phyloP scores from a whole-genome alignment of 2,113 vertebrate genomes.

The Alouatta palliata region DNA sequence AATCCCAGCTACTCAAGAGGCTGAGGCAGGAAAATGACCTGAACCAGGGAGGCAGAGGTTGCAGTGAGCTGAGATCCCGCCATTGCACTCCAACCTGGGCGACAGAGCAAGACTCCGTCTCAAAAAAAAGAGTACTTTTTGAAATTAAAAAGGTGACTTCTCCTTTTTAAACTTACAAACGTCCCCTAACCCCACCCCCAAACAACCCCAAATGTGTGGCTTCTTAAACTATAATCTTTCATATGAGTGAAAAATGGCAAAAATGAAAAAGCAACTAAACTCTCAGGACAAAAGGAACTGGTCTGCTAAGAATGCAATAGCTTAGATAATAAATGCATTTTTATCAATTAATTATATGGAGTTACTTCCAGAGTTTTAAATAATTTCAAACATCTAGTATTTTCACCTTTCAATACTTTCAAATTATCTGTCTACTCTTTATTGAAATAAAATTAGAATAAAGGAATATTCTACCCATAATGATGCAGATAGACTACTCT shows the following conservation, averaged over 20 bases:
- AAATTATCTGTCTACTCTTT: background rate
- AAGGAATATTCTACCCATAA: constrained; percentile 51
- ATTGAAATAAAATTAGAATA: constrained; percentile 46
- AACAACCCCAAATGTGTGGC: background rate
- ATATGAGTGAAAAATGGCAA: background rate
- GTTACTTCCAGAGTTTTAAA: constrained; percentile 24
- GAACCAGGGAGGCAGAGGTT: too few relatives aligned
- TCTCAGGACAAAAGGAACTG: constrained; percentile 27
- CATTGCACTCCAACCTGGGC: too few relatives aligned
- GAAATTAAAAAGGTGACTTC: constrained; percentile 17
- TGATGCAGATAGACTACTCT: constrained; percentile 52
- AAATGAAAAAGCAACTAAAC: background rate
- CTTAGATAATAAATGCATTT: background rate
- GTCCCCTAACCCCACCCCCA: background rate
- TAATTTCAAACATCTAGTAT: constrained; percentile 8
- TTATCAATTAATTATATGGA: constrained; percentile 5
- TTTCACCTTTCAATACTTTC: background rate
- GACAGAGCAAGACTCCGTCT: too few relatives aligned
- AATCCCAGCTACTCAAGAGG: too few relatives aligned
- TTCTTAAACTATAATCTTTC: background rate
- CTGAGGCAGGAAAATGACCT: too few relatives aligned
- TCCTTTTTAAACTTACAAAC: background rate
- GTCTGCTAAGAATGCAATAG: background rate
- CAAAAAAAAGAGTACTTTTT: background rate
- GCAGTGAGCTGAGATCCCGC: too few relatives aligned